Evolutionary conservation across 2,888 invertebrate species (phyloP).

Genomic region (Drosophila neotestacea): DNA sequence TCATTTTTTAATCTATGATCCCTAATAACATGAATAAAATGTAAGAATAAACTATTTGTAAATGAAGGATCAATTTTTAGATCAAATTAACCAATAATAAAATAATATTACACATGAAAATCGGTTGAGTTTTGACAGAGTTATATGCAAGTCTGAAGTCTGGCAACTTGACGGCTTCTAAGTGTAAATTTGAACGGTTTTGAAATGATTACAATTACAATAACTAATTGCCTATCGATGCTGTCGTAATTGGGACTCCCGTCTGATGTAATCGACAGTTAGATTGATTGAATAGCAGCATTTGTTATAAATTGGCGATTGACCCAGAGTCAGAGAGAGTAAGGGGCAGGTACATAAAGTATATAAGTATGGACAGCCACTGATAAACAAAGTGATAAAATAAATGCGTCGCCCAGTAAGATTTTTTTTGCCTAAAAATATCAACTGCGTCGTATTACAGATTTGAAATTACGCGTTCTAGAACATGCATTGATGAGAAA

Average conservation of each 20-base stretch:
- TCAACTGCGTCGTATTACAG: slow-evolving; percentile 65
- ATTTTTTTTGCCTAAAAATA: slow-evolving; percentile 45
- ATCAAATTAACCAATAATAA: too few relatives aligned
- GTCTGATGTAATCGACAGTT: slow-evolving; percentile 39
- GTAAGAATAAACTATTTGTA: too few relatives aligned
- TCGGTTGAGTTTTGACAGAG: too few relatives aligned
- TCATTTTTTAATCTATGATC: too few relatives aligned
- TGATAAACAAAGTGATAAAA: slow-evolving; percentile 76
- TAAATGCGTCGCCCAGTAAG: slow-evolving; percentile 54
- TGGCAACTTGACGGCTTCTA: too few relatives aligned
- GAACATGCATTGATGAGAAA: slow-evolving; percentile 42
- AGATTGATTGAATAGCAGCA: slow-evolving; percentile 53
- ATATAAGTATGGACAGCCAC: slow-evolving; percentile 10
- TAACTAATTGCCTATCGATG: slow-evolving; percentile 2
- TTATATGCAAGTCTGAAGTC: too few relatives aligned
- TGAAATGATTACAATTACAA: slow-evolving; percentile 10
- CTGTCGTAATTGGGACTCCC: neutral
- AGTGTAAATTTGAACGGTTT: neutral
- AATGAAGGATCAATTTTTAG: too few relatives aligned
- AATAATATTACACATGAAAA: too few relatives aligned
- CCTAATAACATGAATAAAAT: too few relatives aligned
- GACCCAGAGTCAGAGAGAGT: slow-evolving; percentile 32
- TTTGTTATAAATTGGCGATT: slow-evolving; percentile 36
- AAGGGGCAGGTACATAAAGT: neutral
- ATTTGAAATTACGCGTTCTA: slow-evolving; percentile 70